phyloP scores from a whole-genome alignment of 2,888 invertebrate genomes.

The Caenorhabditis sp. region DNA sequence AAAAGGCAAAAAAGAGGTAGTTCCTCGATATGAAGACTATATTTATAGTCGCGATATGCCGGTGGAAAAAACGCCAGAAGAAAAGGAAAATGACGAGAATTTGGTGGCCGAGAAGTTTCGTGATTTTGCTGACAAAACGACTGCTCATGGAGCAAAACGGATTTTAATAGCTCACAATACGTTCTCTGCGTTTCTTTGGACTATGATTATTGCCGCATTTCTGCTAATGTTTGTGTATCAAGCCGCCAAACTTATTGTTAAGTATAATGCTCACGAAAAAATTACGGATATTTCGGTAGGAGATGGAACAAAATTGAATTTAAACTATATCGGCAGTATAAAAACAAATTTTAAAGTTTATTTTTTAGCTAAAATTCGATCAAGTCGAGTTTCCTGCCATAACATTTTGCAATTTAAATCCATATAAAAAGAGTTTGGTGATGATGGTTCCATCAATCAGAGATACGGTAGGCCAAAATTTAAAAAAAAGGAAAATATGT shows the following conservation, averaged over 20 bases:
- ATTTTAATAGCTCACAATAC: slow-evolving; percentile 42
- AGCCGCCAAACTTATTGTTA: slow-evolving; percentile 30
- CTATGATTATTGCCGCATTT: slow-evolving; percentile 32
- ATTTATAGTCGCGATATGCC: slow-evolving; percentile 41
- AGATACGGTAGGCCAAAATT: slow-evolving; percentile 53
- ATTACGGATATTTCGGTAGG: slow-evolving; percentile 56
- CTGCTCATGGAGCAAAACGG: slow-evolving; percentile 58
- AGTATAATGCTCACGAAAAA: slow-evolving; percentile 50
- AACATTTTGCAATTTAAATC: slow-evolving; percentile 60
- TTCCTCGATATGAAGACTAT: slow-evolving; percentile 33
- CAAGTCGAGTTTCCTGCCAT: slow-evolving; percentile 60
- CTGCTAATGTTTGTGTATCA: slow-evolving; percentile 39
- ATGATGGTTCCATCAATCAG: slow-evolving; percentile 59
- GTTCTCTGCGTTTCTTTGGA: slow-evolving; percentile 39
- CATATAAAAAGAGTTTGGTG: slow-evolving; percentile 55
- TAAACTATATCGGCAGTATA: not conserved
- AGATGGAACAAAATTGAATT: not conserved
- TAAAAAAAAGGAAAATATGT: not conserved
- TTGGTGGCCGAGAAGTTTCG: slow-evolving; percentile 9
- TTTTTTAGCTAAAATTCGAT: slow-evolving; percentile 61
- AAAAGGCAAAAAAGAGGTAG: slow-evolving; percentile 22
- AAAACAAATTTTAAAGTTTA: not conserved
- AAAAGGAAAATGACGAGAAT: slow-evolving; percentile 2
- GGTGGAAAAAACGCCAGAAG: slow-evolving; percentile 15
- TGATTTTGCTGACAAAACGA: slow-evolving; percentile 56